A percentile compares a stretch with the other conserved stretches of the same genome.
Conservation (phyloP, 2,113 vertebrate genomes). For the Geococcyx californianus region DNA sequence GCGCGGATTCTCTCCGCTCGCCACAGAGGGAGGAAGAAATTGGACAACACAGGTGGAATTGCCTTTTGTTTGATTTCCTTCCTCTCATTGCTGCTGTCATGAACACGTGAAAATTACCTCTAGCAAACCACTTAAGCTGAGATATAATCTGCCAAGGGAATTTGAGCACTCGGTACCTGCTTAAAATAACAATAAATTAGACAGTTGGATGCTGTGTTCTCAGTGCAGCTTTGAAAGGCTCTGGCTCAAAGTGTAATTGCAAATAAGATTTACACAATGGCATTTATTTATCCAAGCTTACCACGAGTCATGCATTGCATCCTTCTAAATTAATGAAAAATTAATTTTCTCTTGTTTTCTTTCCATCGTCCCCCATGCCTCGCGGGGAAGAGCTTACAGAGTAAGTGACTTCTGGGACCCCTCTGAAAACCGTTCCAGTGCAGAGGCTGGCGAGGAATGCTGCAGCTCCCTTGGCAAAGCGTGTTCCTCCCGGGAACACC, state of each 20-base stretch:
- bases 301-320: neutral
- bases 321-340: constrained; percentile 32
- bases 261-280: constrained; percentile 47
- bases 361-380: neutral
- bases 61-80: constrained; percentile 51
- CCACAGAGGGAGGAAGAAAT: neutral
- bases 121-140: constrained; percentile 47
- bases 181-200: constrained; percentile 65
- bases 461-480: neutral
- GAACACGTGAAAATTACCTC: constrained; percentile 47
- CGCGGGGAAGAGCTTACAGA: neutral
- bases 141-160: constrained; percentile 52
- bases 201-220: constrained; percentile 10
- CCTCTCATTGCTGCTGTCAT: constrained; percentile 34
- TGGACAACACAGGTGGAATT: neutral
- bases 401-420: neutral
- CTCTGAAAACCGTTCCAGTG: neutral
- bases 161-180: constrained; percentile 37
- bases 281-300: constrained; percentile 9
- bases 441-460: neutral
- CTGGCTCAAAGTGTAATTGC: constrained; percentile 33
- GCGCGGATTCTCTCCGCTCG: neutral
- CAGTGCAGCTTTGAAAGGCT: constrained; percentile 22
- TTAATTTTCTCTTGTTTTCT: constrained; percentile 18
- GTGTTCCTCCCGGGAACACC: neutral